Conservation (phyloP, 2,888 invertebrate genomes). For the Ischnus inquisitorius region DNA sequence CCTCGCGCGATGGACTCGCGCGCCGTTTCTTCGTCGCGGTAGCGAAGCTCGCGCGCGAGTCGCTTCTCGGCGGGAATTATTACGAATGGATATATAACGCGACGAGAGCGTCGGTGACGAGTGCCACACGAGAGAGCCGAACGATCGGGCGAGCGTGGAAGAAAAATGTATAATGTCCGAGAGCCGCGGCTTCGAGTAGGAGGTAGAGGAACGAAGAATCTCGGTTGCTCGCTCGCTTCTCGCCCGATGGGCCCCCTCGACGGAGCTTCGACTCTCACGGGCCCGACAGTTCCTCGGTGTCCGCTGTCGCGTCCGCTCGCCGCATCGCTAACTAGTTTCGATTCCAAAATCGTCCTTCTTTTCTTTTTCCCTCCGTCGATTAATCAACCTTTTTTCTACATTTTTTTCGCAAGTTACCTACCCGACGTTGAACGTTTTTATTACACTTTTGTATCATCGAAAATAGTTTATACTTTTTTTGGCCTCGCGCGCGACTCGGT, state of each 20-base stretch:
- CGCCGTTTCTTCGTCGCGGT: constrained; percentile 18
- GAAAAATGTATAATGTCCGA: constrained; percentile 22
- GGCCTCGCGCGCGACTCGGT: neutral
- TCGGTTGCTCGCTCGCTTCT: constrained; percentile 14
- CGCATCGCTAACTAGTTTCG: neutral
- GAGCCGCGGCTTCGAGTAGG: constrained; percentile 57
- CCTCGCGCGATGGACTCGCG: too few relatives aligned
- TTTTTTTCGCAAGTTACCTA: too few relatives aligned
- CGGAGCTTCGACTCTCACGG: constrained; percentile 67
- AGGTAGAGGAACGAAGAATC: constrained; percentile 67
- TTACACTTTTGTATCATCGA: too few relatives aligned
- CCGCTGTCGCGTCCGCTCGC: constrained; percentile 68
- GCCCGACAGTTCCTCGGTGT: constrained; percentile 72
- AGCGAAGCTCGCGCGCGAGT: neutral
- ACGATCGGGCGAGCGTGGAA: neutral
- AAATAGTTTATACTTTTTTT: neutral
- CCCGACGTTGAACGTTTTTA: too few relatives aligned
- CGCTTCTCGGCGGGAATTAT: constrained; percentile 33
- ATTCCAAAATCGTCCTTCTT: neutral
- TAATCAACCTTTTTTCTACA: neutral
- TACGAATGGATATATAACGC: constrained; percentile 21
- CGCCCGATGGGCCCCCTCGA: constrained; percentile 45
- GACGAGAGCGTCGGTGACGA: constrained; percentile 62
- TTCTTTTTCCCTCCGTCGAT: neutral
- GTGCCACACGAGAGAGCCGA: neutral